Base-by-base conservation (phyloP, 92 coral and sea anemone genomes). In the Hydrozoanthus gracilis region DNA sequence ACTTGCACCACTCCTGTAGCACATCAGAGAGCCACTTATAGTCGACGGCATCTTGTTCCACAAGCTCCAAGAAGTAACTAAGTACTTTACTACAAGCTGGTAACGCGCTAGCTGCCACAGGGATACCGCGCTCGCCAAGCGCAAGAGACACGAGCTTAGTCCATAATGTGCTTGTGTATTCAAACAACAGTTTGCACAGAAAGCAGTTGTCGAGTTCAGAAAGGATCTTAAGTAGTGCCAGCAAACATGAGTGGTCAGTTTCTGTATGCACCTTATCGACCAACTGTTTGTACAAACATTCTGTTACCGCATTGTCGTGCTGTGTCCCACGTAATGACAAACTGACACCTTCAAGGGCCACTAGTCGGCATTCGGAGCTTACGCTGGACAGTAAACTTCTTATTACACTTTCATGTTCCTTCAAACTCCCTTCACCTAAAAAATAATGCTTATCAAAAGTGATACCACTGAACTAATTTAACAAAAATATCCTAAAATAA, bases 41-140 rank as follows among this genome's bases (percentile, higher is more conserved):
- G 83, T 64, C 77, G 47, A 68, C 44, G 52, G 27, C 52, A 61
- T 64, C 64, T 52, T 46, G 50, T 52, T 52, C 68, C 55, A 16
- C 46, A 2, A 68, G n/a, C 54, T 83, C 47, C 27, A 84, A 61
- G 16, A 14, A 60, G 35, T 64, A 50, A 39, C 79, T 56, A 2
- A 93, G 85, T 69, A 88, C 35, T 20, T 82, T 79, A 82, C 95
- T 88, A 14, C 89, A 87, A 6, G 87, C 88, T 8, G 90, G 84
- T 71, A 93, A 75, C 10, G 93, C 88, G 71, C 76, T 73, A 45
- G 93, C 82, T 39, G 93, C 90, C 84, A 91, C 88, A 48, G 92
- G 73, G 5, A 92, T 73, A 39, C 93, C 93, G 77, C 90, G 71
- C 67, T 88, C 67, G 58, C 87, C 88, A 4, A 79, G 48, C 16